These are phyloP conservation scores for Chaetodon trifasciatus DNA, from an alignment of 2,797 vertebrate genomes.

Conservation along the genomic window DNA sequence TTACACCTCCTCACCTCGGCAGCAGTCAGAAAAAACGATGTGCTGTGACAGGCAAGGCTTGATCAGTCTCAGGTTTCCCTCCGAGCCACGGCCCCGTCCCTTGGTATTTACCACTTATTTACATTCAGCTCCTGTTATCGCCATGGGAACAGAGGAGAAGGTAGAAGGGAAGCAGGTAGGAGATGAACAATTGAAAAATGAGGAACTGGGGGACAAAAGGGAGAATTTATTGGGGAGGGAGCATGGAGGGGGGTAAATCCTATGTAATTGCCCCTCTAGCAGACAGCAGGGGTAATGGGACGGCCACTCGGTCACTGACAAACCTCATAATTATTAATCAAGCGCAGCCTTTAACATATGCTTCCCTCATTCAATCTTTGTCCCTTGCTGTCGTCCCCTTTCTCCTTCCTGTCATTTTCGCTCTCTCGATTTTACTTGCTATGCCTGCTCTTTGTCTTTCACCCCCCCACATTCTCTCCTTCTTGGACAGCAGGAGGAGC, in stretches of 20 bases:
- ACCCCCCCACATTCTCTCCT: conserved; percentile 33
- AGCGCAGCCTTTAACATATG: conserved; percentile 71
- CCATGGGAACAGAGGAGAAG: conserved; percentile 48
- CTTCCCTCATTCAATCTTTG: conserved; percentile 35
- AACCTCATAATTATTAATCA: conserved; percentile 76
- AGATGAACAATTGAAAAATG: conserved; percentile 48
- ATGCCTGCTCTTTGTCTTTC: conserved; percentile 45
- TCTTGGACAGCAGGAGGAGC: conserved; percentile 69
- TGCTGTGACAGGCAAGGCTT: conserved; percentile 54
- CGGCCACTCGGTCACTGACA: conserved; percentile 62
- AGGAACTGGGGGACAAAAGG: not conserved
- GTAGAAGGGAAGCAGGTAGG: not conserved
- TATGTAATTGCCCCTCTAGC: conserved; percentile 63
- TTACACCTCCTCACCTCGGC: conserved; percentile 41
- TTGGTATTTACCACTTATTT: conserved; percentile 61
- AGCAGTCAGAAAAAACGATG: conserved; percentile 28
- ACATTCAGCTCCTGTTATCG: conserved; percentile 42
- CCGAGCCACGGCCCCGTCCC: conserved; percentile 44
- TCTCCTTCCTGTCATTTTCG: conserved; percentile 32
- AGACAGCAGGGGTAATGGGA: conserved; percentile 68
- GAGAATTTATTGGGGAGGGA: conserved; percentile 18
- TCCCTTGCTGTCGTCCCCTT: conserved; percentile 4
- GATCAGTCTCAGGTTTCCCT: conserved; percentile 51
- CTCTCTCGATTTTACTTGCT: conserved; percentile 45
- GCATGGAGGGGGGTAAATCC: conserved; percentile 41